A percentile compares a stretch with the other conserved stretches of the same genome.
Evolutionary conservation across 1,140 invertebrate genomes (phyloP).

Genomic region (Saccostrea echinata): DNA sequence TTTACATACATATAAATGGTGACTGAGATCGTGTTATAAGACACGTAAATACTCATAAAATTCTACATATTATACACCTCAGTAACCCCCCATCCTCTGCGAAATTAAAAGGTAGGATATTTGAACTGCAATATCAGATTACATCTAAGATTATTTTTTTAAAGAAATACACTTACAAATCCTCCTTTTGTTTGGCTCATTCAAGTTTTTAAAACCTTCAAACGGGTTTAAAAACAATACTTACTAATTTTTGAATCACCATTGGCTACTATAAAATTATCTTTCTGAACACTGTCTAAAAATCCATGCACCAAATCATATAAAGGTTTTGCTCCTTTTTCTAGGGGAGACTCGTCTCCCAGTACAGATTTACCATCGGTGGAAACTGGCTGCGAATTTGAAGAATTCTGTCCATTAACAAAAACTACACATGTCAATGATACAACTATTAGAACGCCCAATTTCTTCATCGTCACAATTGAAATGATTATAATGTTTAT

Average conservation of each 20-base stretch:
- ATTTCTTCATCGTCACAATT: background rate
- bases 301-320: slow-evolving; percentile 65
- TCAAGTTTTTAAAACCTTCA: background rate
- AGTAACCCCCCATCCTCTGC: too few species aligned
- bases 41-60: too few species aligned
- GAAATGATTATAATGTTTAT: background rate
- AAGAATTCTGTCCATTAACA: slow-evolving; percentile 7
- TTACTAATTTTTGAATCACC: slow-evolving; percentile 46
- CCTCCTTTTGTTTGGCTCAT: background rate
- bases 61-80: too few species aligned
- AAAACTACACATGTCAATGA: background rate
- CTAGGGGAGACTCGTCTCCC: slow-evolving; percentile 53
- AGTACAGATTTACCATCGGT: background rate
- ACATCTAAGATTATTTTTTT: background rate
- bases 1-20: too few species aligned
- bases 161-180: background rate
- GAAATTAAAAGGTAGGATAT: too few species aligned
- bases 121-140: background rate
- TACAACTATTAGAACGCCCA: background rate
- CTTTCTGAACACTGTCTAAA: slow-evolving; percentile 56
- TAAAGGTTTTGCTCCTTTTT: slow-evolving; percentile 66
- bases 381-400: slow-evolving; percentile 13
- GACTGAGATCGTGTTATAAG: too few species aligned
- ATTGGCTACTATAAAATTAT: slow-evolving; percentile 48
- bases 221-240: slow-evolving; percentile 7